Evolutionary conservation across 2,888 invertebrate species (phyloP).

Genomic region (Microplitis deprimator): DNA sequence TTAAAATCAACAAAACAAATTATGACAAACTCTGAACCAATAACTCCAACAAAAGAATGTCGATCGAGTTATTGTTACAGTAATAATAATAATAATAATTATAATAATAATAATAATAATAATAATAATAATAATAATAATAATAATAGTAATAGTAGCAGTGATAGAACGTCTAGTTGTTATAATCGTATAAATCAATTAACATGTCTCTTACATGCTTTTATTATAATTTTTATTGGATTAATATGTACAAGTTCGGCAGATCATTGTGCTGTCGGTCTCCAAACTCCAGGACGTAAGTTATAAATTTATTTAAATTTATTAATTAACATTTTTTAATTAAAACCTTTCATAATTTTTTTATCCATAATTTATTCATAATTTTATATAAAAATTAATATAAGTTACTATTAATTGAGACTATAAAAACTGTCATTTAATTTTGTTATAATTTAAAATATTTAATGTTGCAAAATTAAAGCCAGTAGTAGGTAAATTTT

Average conservation of each 20-base stretch:
- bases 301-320: constrained; percentile 38
- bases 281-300: constrained; percentile 67
- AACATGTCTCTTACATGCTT: constrained; percentile 51
- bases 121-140: background rate
- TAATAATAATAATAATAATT: background rate
- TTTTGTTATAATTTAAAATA: too few species aligned
- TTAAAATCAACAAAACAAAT: constrained; percentile 12
- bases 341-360: background rate
- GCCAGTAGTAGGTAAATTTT: too few species aligned
- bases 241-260: constrained; percentile 49
- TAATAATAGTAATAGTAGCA: background rate
- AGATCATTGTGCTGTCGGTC: constrained; percentile 56
- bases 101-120: background rate
- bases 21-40: background rate
- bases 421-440: too few species aligned
- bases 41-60: background rate
- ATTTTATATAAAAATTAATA: too few species aligned
- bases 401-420: too few species aligned
- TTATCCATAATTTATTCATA: too few species aligned
- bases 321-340: constrained; percentile 2
- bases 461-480: too few species aligned
- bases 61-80: background rate
- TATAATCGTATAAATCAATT: constrained; percentile 16
- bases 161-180: background rate
- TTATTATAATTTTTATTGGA: constrained; percentile 51